A percentile compares a stretch with the other conserved stretches of the same genome.
These are phyloP conservation scores for Trichacis sp. DNA, from an alignment of 2,888 invertebrate species.

Conservation along the genomic window DNA sequence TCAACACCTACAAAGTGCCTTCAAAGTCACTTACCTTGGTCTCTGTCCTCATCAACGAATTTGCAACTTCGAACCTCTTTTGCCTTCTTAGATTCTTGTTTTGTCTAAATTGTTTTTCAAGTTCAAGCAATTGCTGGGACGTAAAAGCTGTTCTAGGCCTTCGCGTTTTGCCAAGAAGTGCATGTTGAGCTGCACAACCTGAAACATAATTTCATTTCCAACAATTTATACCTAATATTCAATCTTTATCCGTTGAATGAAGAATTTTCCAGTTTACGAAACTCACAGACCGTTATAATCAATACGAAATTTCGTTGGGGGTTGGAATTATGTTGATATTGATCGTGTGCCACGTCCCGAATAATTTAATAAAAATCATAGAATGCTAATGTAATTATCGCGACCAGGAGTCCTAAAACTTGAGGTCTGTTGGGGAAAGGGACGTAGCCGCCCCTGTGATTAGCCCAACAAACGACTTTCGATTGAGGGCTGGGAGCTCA, in stretches of 20 bases:
- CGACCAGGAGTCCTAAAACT: conserved; percentile 56
- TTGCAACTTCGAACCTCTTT: conserved; percentile 98
- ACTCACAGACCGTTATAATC: too few species aligned
- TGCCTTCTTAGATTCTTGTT: conserved; percentile 99
- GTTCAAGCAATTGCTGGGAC: conserved; percentile 94
- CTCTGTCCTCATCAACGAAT: conserved; percentile 96
- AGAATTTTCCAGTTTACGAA: too few species aligned
- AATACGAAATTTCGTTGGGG: neutral
- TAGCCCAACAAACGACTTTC: conserved; percentile 62
- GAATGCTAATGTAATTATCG: conserved; percentile 68
- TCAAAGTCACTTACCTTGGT: conserved; percentile 82
- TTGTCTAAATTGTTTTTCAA: conserved; percentile 98
- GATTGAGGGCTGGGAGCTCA: conserved; percentile 37
- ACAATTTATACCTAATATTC: too few species aligned
- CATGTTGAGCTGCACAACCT: conserved; percentile 79
- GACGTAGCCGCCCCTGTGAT: conserved; percentile 62
- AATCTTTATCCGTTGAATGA: too few species aligned
- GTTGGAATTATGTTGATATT: neutral
- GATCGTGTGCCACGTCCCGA: conserved; percentile 31
- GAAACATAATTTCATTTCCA: conserved; percentile 41
- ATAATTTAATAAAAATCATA: conserved; percentile 66
- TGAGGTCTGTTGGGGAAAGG: conserved; percentile 51
- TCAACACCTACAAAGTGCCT: neutral
- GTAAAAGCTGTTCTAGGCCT: conserved; percentile 98
- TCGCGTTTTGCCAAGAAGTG: conserved; percentile 86